These are phyloP conservation scores for Apteryx owenii DNA, from an alignment of 2,113 vertebrate species.

Conservation along the genomic window DNA sequence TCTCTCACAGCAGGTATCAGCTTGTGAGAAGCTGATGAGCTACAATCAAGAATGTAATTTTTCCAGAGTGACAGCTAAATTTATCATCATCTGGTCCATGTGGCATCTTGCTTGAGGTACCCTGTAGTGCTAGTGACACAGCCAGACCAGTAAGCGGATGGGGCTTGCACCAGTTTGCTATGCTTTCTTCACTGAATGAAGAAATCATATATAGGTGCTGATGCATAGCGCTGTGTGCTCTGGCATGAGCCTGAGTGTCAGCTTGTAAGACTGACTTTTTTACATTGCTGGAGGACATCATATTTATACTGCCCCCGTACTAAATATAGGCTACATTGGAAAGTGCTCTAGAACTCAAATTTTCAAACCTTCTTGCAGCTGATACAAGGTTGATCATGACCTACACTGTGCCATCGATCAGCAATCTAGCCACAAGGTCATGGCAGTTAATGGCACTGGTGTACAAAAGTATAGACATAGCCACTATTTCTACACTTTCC, in stretches of 20 bases:
- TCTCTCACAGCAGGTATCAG: not conserved
- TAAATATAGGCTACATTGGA: not conserved
- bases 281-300: not conserved
- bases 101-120: not conserved
- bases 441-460: rapidly evolving
- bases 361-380: not conserved
- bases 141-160: not conserved
- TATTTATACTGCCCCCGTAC: not conserved
- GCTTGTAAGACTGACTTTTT: not conserved
- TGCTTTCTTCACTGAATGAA: not conserved
- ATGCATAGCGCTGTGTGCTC: not conserved
- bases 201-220: not conserved
- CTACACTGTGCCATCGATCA: not conserved
- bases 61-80: not conserved
- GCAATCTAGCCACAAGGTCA: rapidly evolving
- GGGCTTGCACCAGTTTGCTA: not conserved
- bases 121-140: not conserved
- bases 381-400: not conserved
- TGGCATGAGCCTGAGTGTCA: not conserved
- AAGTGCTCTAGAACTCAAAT: not conserved
- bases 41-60: not conserved
- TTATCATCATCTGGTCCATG: not conserved
- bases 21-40: not conserved
- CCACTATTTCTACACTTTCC: not conserved
- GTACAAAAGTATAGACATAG: not conserved